Percentiles rank a stretch among this genome's conserved stretches.
Evolutionary conservation across 2,888 invertebrate species (phyloP).

Genomic region (Drosophila kuntzei): DNA sequence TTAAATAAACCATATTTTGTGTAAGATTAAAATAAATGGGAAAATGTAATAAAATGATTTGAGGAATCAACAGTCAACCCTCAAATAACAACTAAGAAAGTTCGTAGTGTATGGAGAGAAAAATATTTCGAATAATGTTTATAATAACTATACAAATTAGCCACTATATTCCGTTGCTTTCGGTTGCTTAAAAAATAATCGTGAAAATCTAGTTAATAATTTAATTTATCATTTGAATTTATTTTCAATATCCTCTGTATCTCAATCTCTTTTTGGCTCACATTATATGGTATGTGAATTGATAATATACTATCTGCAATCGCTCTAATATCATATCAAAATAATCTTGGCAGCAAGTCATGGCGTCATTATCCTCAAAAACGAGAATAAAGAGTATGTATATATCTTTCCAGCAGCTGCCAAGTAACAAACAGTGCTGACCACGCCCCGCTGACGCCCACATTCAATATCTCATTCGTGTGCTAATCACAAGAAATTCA

Average conservation of each 20-base stretch:
- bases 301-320: neutral
- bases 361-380: constrained; percentile 12
- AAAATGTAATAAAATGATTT: neutral
- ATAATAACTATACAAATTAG: no score
- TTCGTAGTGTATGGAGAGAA: no score
- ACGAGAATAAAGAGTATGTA: neutral
- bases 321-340: neutral
- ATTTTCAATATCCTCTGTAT: neutral
- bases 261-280: neutral
- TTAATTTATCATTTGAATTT: neutral
- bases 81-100: no score
- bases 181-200: neutral
- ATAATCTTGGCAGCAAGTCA: constrained; percentile 16
- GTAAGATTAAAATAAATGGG: neutral
- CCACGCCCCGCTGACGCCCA: constrained; percentile 65
- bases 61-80: neutral
- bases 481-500: constrained; percentile 81
- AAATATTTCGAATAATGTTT: no score
- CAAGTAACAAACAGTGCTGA: constrained; percentile 33
- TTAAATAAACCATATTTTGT: neutral
- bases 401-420: constrained; percentile 60
- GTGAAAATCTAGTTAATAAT: neutral
- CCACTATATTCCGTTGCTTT: no score
- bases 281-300: neutral
- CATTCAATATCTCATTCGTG: constrained; percentile 62